Evolutionary conservation across 2,797 vertebrate species (phyloP).

Genomic region (Lepilemur septentrionalis): DNA sequence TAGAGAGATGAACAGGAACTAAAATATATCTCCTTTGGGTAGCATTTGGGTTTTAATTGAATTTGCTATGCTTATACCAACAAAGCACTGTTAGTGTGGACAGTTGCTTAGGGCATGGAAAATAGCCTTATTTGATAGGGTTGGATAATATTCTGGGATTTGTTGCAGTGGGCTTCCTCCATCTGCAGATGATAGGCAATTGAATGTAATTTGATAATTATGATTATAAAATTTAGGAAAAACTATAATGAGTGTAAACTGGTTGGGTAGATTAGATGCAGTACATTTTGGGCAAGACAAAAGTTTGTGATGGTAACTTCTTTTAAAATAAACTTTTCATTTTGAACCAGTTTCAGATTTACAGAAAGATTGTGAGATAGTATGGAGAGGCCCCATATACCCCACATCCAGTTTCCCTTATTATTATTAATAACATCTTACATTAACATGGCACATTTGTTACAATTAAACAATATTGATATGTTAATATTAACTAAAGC

Average conservation of each 20-base stretch:
- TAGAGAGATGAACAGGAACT: neutral
- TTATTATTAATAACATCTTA: constrained; percentile 11
- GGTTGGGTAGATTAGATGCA: neutral
- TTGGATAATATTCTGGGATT: constrained; percentile 37
- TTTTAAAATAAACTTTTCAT: constrained; percentile 39
- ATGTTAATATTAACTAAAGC: constrained; percentile 21
- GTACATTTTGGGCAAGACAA: constrained; percentile 18
- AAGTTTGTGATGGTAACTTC: neutral
- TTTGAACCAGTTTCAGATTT: constrained; percentile 40
- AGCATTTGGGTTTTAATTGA: constrained; percentile 10
- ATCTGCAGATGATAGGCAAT: neutral
- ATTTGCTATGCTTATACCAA: neutral
- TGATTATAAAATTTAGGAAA: constrained; percentile 33
- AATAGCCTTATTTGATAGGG: neutral
- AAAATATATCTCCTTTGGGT: neutral
- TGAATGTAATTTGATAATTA: constrained; percentile 40
- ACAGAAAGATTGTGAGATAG: constrained; percentile 28
- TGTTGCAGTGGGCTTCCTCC: constrained; percentile 4
- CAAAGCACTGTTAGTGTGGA: constrained; percentile 22
- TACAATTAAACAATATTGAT: constrained; percentile 14
- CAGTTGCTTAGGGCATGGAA: neutral
- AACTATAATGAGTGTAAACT: constrained; percentile 13
- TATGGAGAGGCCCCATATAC: constrained; percentile 4
- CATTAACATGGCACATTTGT: constrained; percentile 22
- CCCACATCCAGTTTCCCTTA: neutral